Conservation (phyloP, 2,888 invertebrate species). For the Lottia gigantea region DNA sequence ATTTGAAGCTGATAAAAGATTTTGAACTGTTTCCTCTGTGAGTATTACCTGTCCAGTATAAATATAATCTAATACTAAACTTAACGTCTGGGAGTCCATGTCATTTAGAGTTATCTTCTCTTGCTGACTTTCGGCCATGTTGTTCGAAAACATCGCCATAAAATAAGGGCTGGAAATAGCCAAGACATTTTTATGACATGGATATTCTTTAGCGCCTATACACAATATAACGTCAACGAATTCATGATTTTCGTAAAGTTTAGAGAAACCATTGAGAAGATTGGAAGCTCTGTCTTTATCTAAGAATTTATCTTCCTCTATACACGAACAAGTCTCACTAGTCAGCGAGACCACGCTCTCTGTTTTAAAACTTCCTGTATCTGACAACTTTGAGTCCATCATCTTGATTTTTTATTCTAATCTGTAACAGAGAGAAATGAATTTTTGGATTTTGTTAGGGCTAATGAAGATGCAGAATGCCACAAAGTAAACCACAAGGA, state of each 20-base stretch:
- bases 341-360: constrained; percentile 32
- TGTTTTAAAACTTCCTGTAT: too few species aligned
- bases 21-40: constrained; percentile 62
- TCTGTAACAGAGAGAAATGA: too few species aligned
- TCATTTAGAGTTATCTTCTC: constrained; percentile 58
- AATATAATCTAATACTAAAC: constrained; percentile 62
- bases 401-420: too few species aligned
- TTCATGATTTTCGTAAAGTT: constrained; percentile 58
- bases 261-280: constrained; percentile 53
- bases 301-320: constrained; percentile 43
- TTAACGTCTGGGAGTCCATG: constrained; percentile 58
- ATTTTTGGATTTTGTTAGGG: too few species aligned
- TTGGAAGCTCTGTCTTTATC: constrained; percentile 55
- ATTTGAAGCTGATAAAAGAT: constrained; percentile 64
- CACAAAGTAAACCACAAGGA: too few species aligned
- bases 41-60: constrained; percentile 61
- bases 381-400: too few species aligned
- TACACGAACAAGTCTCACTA: constrained; percentile 33
- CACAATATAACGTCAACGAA: constrained; percentile 61
- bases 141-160: constrained; percentile 64
- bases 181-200: constrained; percentile 63
- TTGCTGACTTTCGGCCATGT: constrained; percentile 58
- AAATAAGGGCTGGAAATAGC: constrained; percentile 65
- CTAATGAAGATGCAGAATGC: too few species aligned
- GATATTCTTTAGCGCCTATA: constrained; percentile 55